phyloP scores from a whole-genome alignment of 2,797 vertebrate species.

The Pseudochirops cupreus region DNA sequence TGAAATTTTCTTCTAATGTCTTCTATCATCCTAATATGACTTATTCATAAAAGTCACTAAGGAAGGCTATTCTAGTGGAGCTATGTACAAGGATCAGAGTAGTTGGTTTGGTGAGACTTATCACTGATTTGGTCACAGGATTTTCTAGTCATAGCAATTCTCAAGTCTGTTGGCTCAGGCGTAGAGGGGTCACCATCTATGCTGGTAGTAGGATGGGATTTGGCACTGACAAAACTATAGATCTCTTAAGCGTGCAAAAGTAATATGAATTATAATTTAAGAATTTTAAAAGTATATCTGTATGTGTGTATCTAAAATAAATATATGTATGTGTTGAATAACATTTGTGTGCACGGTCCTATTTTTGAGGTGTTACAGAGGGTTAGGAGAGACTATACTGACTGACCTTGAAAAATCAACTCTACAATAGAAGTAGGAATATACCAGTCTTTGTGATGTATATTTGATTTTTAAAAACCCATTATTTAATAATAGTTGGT shows the following conservation, averaged over 20 bases:
- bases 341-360: neutral
- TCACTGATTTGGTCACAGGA: neutral
- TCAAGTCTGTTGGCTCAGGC: neutral
- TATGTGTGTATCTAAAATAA: neutral
- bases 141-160: neutral
- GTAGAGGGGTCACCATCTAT: neutral
- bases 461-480: neutral
- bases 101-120: neutral
- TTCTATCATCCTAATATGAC: no score
- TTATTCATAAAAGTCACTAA: neutral
- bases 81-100: neutral
- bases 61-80: neutral
- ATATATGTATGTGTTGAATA: neutral
- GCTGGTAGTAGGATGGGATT: neutral
- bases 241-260: neutral
- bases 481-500: neutral
- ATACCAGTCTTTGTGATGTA: neutral
- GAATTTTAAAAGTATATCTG: neutral
- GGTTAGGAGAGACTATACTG: neutral
- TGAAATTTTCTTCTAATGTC: neutral
- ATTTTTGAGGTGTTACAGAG: neutral
- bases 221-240: neutral
- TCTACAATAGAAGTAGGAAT: neutral
- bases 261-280: neutral
- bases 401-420: neutral